These are phyloP conservation scores for Penaeus vannamei DNA, from an alignment of 1,140 invertebrate species.

Conservation along the genomic window DNA sequence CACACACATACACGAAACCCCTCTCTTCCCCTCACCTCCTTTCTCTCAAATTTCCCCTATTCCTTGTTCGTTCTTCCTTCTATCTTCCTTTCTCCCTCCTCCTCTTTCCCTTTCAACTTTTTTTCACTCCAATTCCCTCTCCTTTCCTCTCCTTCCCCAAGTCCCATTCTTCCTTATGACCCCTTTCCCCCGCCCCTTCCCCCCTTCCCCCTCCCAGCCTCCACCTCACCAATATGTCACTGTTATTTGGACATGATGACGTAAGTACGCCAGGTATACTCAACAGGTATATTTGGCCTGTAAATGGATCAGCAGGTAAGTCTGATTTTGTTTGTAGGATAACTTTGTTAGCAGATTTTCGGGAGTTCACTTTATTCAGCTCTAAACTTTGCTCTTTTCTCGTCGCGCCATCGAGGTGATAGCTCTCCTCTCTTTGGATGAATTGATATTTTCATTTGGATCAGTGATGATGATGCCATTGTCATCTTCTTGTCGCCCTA, in stretches of 20 bases:
- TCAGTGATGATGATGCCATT: too few relatives aligned
- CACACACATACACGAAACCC: neutral
- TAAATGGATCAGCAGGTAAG: too few relatives aligned
- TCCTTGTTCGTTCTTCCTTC: neutral
- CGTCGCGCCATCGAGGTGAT: too few relatives aligned
- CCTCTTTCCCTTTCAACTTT: neutral
- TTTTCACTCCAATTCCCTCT: neutral
- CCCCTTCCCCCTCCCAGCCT: neutral
- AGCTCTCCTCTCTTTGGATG: too few relatives aligned
- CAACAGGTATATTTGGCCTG: too few relatives aligned
- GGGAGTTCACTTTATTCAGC: too few relatives aligned
- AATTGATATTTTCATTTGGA: too few relatives aligned
- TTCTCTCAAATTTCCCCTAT: neutral
- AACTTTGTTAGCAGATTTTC: too few relatives aligned
- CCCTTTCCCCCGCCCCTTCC: neutral
- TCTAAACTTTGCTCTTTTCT: too few relatives aligned
- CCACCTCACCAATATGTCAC: neutral
- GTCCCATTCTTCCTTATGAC: neutral
- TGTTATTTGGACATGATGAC: conserved; percentile 9
- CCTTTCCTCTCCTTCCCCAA: neutral
- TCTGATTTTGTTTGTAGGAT: too few relatives aligned
- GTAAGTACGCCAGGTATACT: neutral
- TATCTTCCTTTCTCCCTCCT: neutral
- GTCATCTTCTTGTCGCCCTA: too few relatives aligned
- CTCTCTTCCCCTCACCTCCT: neutral